Conservation (phyloP, 1,140 invertebrate species). For the Paraescarpia echinospica region DNA sequence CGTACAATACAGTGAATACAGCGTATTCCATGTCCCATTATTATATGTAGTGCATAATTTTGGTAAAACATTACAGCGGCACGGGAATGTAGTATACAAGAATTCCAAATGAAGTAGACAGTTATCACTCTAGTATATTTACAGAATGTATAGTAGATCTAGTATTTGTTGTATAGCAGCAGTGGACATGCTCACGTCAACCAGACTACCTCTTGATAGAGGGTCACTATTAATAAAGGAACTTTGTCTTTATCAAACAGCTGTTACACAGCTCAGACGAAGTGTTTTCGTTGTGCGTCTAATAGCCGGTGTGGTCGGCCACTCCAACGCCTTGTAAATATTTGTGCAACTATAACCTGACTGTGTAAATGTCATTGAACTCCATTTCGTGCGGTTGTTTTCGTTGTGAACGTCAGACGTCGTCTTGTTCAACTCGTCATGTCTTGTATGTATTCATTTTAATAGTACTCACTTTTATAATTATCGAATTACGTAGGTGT, state of each 20-base stretch:
- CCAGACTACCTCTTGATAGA: neutral
- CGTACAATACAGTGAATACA: too few species aligned
- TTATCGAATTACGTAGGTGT: neutral
- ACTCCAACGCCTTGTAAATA: neutral
- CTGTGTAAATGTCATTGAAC: neutral
- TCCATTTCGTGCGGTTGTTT: neutral
- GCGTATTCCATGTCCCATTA: too few species aligned
- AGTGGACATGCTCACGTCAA: neutral
- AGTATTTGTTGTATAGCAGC: neutral
- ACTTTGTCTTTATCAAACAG: neutral
- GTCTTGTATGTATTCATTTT: neutral
- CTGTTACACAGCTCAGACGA: neutral
- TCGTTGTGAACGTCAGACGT: neutral
- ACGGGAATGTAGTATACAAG: too few species aligned
- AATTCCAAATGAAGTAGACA: too few species aligned
- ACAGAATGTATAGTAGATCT: neutral
- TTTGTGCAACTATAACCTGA: neutral
- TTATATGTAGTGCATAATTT: too few species aligned
- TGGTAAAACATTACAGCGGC: too few species aligned
- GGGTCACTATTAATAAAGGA: neutral
- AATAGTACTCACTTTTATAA: neutral
- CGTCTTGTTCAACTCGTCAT: neutral
- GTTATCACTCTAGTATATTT: too few species aligned
- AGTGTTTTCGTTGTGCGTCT: neutral
- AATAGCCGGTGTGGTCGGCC: neutral